Conservation (phyloP, 2,113 vertebrate genomes). For the Pao palembangensis region DNA sequence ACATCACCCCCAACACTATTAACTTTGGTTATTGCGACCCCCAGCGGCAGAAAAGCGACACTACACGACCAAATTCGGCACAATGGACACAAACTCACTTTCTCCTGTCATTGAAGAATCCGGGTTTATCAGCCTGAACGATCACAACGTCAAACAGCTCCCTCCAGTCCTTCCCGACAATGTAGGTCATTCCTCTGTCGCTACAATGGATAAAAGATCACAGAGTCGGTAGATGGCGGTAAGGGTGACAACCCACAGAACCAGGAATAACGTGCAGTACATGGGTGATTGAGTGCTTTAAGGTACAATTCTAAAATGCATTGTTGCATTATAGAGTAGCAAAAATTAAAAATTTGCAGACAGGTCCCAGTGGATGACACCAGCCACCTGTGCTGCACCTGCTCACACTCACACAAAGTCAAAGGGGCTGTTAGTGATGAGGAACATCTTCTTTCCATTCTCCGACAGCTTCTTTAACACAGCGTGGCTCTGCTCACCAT, state of each 20-base stretch:
- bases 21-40: neutral
- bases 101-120: slow-evolving; percentile 95
- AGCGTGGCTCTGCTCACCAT: slow-evolving; percentile 89
- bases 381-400: slow-evolving; percentile 17
- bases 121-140: slow-evolving; percentile 94
- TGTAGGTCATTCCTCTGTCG: slow-evolving; percentile 93
- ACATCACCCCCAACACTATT: too few species aligned
- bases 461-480: slow-evolving; percentile 90
- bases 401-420: slow-evolving; percentile 91
- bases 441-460: slow-evolving; percentile 97
- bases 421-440: slow-evolving; percentile 97
- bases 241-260: too few species aligned
- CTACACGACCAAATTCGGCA: slow-evolving; percentile 28
- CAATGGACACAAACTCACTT: slow-evolving; percentile 71
- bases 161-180: slow-evolving; percentile 94
- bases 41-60: neutral
- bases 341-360: slow-evolving; percentile 16
- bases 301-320: too few species aligned
- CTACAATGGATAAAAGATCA: slow-evolving; percentile 64
- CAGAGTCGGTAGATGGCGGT: slow-evolving; percentile 1
- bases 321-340: neutral
- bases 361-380: slow-evolving; percentile 18
- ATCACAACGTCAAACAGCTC: slow-evolving; percentile 97
- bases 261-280: neutral
- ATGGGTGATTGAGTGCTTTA: too few species aligned